These are phyloP conservation scores for Seriola dumerili DNA, from an alignment of 2,113 vertebrate species.

Conservation along the genomic window DNA sequence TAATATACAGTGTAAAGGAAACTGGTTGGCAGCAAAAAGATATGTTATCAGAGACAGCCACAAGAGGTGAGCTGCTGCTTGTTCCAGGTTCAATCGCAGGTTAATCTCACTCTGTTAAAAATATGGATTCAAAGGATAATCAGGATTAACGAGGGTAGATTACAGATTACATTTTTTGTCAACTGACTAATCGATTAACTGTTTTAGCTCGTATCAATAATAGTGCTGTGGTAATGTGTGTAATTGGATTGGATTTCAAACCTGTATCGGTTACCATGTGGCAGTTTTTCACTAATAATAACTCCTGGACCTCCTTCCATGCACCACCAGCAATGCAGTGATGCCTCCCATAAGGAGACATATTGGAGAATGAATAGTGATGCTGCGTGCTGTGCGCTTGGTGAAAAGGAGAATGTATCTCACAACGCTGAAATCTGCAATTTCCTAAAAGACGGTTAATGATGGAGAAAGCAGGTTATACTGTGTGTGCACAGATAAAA, in stretches of 20 bases:
- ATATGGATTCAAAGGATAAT: neutral
- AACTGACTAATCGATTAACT: neutral
- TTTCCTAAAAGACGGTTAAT: too few relatives aligned
- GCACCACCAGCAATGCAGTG: neutral
- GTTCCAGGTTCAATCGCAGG: neutral
- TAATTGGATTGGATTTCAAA: neutral
- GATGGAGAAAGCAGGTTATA: too few relatives aligned
- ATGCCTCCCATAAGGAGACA: too few relatives aligned
- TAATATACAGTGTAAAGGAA: neutral
- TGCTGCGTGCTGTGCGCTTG: too few relatives aligned
- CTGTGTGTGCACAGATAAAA: too few relatives aligned
- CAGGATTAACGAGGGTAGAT: neutral
- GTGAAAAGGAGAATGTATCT: too few relatives aligned
- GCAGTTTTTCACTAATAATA: neutral
- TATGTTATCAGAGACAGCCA: constrained; percentile 3
- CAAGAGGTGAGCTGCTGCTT: neutral
- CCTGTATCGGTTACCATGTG: neutral
- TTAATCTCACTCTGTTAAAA: neutral
- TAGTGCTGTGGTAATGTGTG: neutral
- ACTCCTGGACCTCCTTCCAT: neutral
- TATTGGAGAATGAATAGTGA: too few relatives aligned
- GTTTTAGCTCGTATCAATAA: neutral
- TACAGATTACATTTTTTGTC: neutral
- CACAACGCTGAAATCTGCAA: too few relatives aligned
- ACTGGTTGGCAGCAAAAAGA: neutral